Evolutionary conservation across 1,140 invertebrate species (phyloP).

Genomic region (Drosophila jambulina): DNA sequence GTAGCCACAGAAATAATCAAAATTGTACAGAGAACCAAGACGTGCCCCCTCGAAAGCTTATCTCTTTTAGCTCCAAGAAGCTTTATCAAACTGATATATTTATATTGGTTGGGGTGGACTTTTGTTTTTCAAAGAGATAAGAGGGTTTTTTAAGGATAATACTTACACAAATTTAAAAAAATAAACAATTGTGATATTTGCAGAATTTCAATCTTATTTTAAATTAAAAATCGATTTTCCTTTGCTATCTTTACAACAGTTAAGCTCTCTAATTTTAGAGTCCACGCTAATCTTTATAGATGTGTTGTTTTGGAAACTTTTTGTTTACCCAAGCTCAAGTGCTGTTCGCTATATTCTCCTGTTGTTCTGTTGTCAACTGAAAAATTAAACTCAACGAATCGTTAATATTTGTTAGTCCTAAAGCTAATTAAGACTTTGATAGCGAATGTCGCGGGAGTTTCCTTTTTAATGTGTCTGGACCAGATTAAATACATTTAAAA

Average conservation of each 20-base stretch:
- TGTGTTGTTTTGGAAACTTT: conserved; percentile 1
- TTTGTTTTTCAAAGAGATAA: neutral
- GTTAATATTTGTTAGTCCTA: neutral
- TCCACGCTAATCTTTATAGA: conserved; percentile 5
- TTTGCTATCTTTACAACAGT: too few relatives aligned
- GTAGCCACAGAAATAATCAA: neutral
- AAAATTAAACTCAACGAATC: conserved; percentile 21
- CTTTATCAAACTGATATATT: conserved; percentile 16
- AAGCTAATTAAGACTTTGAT: conserved; percentile 9
- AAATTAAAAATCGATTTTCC: neutral
- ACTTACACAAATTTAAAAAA: neutral
- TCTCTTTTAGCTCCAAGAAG: conserved; percentile 20
- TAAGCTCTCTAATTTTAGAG: neutral
- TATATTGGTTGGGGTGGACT: conserved; percentile 3
- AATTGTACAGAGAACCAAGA: conserved; percentile 17
- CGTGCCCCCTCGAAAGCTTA: conserved; percentile 64
- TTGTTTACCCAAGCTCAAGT: conserved; percentile 25
- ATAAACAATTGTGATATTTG: neutral
- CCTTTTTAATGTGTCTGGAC: conserved; percentile 26
- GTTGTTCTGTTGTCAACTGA: conserved; percentile 50
- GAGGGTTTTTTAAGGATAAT: too few relatives aligned
- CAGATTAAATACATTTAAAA: conserved; percentile 21
- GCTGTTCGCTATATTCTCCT: neutral
- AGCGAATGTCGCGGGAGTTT: conserved; percentile 17
- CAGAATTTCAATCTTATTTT: neutral